These are phyloP conservation scores for Chelmon rostratus DNA, from an alignment of 2,797 vertebrate species.

Conservation along the genomic window DNA sequence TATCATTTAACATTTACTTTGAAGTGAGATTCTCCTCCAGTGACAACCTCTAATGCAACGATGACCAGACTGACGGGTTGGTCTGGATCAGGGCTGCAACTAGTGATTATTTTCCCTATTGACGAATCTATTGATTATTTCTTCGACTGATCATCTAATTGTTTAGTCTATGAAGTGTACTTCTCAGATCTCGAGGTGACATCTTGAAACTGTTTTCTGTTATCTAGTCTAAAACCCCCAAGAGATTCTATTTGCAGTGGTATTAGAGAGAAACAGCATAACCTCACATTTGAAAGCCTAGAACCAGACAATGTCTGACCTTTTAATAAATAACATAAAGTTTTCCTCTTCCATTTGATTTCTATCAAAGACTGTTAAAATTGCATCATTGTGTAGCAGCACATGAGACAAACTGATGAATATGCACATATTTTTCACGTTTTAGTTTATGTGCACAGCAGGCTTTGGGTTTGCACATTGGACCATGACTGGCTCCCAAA, in stretches of 20 bases:
- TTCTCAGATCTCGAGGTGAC: not conserved
- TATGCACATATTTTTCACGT: not conserved
- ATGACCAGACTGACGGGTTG: not conserved
- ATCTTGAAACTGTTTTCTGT: not conserved
- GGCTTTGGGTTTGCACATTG: not conserved
- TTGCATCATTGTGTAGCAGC: no score
- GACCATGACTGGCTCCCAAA: not conserved
- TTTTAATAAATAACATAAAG: constrained; percentile 2
- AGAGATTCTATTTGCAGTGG: not conserved
- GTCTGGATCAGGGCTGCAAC: not conserved
- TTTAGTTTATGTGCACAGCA: not conserved
- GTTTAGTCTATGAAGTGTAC: not conserved
- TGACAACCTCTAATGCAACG: not conserved
- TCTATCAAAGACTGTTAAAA: not conserved
- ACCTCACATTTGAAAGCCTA: not conserved
- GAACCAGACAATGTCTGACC: not conserved
- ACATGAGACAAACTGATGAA: not conserved
- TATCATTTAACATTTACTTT: not conserved
- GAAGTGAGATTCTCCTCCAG: not conserved
- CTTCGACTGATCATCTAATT: not conserved
- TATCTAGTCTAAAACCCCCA: not conserved
- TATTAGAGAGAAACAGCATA: not conserved
- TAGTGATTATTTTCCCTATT: not conserved
- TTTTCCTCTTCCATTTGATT: not conserved
- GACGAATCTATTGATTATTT: not conserved